Percentiles rank a stretch among this genome's conserved stretches.
Evolutionary conservation across 1,140 invertebrate genomes (phyloP).

Genomic region (Acromyrmex heyeri): DNA sequence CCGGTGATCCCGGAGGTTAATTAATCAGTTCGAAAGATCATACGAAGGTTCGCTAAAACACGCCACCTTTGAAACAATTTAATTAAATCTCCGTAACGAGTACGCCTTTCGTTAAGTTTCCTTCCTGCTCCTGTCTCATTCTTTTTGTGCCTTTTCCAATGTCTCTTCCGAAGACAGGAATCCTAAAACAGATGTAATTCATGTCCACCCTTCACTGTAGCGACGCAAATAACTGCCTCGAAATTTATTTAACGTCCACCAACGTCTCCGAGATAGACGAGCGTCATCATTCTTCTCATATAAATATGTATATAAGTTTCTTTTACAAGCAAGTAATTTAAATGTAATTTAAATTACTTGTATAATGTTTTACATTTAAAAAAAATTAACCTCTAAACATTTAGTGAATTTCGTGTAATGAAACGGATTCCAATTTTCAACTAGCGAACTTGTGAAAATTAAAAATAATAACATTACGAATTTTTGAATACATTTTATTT

Average conservation of each 20-base stretch:
- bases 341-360: conserved; percentile 27
- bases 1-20: conserved; percentile 29
- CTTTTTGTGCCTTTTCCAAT: conserved; percentile 26
- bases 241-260: conserved; percentile 61
- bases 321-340: conserved; percentile 4
- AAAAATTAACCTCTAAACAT: background rate
- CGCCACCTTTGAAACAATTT: conserved; percentile 72
- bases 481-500: background rate
- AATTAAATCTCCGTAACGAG: conserved; percentile 64
- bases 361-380: background rate
- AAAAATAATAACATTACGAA: conserved; percentile 3
- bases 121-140: background rate
- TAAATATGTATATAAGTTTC: conserved; percentile 39
- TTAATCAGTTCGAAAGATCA: conserved; percentile 73
- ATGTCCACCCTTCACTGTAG: conserved; percentile 35
- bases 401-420: background rate
- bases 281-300: conserved; percentile 32
- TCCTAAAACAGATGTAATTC: conserved; percentile 63
- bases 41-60: conserved; percentile 39
- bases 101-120: conserved; percentile 29
- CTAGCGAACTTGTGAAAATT: background rate
- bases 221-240: conserved; percentile 32
- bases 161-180: conserved; percentile 14
- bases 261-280: conserved; percentile 52
- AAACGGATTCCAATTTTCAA: background rate